Evolutionary conservation across 2,888 invertebrate genomes (phyloP).

Genomic region (Quadriops clusia): DNA sequence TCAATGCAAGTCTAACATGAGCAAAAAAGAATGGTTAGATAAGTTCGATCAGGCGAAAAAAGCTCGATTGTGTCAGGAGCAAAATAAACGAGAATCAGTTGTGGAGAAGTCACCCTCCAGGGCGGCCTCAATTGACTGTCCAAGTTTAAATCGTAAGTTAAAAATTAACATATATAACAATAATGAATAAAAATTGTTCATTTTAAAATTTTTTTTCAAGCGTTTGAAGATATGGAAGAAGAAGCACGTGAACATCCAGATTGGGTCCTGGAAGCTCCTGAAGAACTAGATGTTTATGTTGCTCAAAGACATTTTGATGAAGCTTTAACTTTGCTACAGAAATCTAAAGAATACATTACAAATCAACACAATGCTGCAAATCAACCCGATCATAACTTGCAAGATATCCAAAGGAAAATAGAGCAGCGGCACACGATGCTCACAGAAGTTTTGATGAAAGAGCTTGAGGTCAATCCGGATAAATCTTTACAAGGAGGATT

Average conservation of each 20-base stretch:
- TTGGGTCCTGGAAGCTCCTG: slow-evolving; percentile 84
- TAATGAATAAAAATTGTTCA: background rate
- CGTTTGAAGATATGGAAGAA: slow-evolving; percentile 36
- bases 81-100: slow-evolving; percentile 34
- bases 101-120: slow-evolving; percentile 38
- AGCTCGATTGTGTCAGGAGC: slow-evolving; percentile 55
- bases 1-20: slow-evolving; percentile 69
- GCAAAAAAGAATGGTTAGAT: slow-evolving; percentile 81
- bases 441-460: slow-evolving; percentile 78
- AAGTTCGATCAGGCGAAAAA: slow-evolving; percentile 86
- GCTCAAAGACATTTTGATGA: slow-evolving; percentile 94
- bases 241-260: slow-evolving; percentile 47
- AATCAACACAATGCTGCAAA: slow-evolving; percentile 26
- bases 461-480: slow-evolving; percentile 80
- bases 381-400: slow-evolving; percentile 35
- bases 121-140: slow-evolving; percentile 37
- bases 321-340: slow-evolving; percentile 71
- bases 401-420: slow-evolving; percentile 44
- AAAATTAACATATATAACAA: slow-evolving; percentile 5
- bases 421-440: slow-evolving; percentile 62
- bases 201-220: slow-evolving; percentile 19
- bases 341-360: slow-evolving; percentile 45
- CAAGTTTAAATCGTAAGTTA: slow-evolving; percentile 32
- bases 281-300: slow-evolving; percentile 88
- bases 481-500: slow-evolving; percentile 84